Evolutionary conservation across 1,140 invertebrate genomes (phyloP), one percentile per base, ranked within the genome.

Genomic region (Drosophila oshimai): DNA sequence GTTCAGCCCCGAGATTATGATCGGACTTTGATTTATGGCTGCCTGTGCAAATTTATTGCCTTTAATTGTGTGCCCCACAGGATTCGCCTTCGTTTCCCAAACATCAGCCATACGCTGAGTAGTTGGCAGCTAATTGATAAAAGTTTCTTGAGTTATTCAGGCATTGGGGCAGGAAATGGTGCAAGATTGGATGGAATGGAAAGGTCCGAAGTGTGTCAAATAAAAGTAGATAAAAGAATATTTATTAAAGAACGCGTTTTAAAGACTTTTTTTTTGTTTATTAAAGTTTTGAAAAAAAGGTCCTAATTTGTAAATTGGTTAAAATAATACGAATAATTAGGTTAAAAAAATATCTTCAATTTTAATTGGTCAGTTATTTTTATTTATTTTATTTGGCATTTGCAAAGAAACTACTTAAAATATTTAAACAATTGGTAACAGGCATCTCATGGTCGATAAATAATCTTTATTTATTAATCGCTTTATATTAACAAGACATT

Each of bases 21-120:
- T 86, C 80, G 51, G 75, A 86, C 75, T 80, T 64, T 86, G 80
- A 84, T 84, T 84, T 80, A 84, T 84, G 55, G 71, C 51, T 29
- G 54, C 57, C 49, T 80, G 75, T 72, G 60, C 37, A 79, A 84
- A 86, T 84, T 84, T 84, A 84, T 84, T 84, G 80, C 80, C 54
- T 73, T 84, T 80, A 86, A 84, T 86, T 80, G 80, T 67, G 22
- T 61, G 45, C 20, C 29, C 31, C 41, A 24, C n/a, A 39, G 36
- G 57, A 39, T 9, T 26, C 28, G 6, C 6, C n/a, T 4, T 33
- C 4, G 13, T 20, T 12, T 18, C 6, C 36, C 18, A 24, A 20
- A 15, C 18, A 50, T 36, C 18, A 37, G 20, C 47, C 36, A 18
- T 20, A n/a, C 36, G 51, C 36, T 42, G 51, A 46, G 60, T 61